Conservation (phyloP, 2,797 vertebrate genomes). For the Eospalax fontanierii region DNA sequence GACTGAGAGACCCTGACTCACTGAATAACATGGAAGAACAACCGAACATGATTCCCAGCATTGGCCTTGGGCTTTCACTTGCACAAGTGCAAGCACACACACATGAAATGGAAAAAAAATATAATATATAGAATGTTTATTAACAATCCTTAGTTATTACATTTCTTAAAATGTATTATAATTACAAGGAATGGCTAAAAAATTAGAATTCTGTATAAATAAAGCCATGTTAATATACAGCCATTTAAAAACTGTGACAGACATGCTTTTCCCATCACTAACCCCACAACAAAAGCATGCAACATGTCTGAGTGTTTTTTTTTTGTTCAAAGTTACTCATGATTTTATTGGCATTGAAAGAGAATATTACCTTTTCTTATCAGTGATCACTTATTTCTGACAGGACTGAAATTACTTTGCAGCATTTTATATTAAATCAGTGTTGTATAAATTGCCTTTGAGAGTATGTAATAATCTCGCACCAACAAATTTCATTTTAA, state of each 20-base stretch:
- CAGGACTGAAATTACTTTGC: constrained; percentile 38
- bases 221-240: not conserved
- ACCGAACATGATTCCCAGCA: not conserved
- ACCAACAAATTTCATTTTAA: not conserved
- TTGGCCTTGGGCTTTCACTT: not conserved
- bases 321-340: not conserved
- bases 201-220: constrained; percentile 33
- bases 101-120: not conserved
- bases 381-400: not conserved
- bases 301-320: too few relatives aligned
- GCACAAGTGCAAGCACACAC: not conserved
- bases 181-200: constrained; percentile 10
- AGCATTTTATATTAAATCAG: not conserved
- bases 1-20: not conserved
- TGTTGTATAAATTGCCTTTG: not conserved
- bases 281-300: not conserved
- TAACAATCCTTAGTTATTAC: constrained; percentile 8
- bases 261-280: not conserved
- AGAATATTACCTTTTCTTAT: not conserved
- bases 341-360: not conserved
- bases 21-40: not conserved
- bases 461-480: not conserved
- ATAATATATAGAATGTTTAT: not conserved
- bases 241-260: constrained; percentile 9
- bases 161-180: not conserved